Evolutionary conservation across 2,888 invertebrate species (phyloP), one percentile per base, ranked within the genome.

Genomic region (Phragmatobia fuliginosa): DNA sequence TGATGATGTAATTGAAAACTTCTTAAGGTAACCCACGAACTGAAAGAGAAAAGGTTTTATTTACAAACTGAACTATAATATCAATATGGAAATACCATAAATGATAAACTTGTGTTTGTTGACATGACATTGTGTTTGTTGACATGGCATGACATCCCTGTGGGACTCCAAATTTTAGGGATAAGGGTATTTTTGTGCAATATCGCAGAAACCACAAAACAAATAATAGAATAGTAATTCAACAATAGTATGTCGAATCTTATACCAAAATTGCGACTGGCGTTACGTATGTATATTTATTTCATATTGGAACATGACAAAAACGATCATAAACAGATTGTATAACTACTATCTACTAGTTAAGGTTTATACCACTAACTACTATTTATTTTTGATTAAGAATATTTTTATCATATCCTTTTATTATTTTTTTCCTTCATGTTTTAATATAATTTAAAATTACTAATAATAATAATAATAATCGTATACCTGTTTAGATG

Each of bases 401-500:
- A 36, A 8, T 36, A 1, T 10, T n/a, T n/a, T n/a, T n/a, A n/a
- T n/a, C n/a, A n/a, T n/a, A n/a, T n/a, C n/a, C n/a, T n/a, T 4
- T 25, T n/a, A 25, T 10, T 4, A 45, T 21, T 21, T 45, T 21
- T 45, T 41, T 18, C 16, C 18, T 41, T 16, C 3, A 16, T 18
- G 49, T 49, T n/a, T 49, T 10, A 8, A n/a, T 8, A 49, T 49
- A 49, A 49, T n/a, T 2, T n/a, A n/a, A n/a, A n/a, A n/a, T n/a
- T n/a, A n/a, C n/a, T n/a, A n/a, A n/a, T n/a, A n/a, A n/a, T n/a
- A n/a, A n/a, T n/a, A n/a, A n/a, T n/a, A n/a, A n/a, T n/a, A n/a
- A n/a, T n/a, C n/a, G n/a, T n/a, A n/a, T 62, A n/a, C 72, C 21
- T 49, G 69, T 90, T 77, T 87, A 94, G 94, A 79, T 71, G 71